Evolutionary conservation across 2,888 invertebrate species (phyloP), one percentile per base, ranked within the genome.

Genomic region (Quadroppia sp.): DNA sequence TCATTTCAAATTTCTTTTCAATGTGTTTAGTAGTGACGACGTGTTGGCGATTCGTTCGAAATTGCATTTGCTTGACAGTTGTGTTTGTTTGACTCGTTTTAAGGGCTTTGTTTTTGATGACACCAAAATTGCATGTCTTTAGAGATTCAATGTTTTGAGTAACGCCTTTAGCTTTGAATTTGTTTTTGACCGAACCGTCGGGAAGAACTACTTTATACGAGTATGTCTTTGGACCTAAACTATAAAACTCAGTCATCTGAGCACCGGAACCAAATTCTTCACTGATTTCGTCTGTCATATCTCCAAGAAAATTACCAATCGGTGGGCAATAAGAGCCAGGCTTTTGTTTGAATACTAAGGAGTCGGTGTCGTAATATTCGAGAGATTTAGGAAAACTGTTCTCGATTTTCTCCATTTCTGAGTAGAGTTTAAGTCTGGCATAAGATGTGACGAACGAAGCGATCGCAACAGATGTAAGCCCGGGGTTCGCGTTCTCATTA

Each of bases 301-400:
- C 80, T 1, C 81, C 80, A 11, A 82, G 73, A 74, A 77, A 30
- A 4, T 3, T 28, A 23, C 13, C 30, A 13, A 28, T 32, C 11
- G 15, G 11, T 23, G 56, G 56, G 2, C 11, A 25, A 23, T 59
- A 80, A 73, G 79, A 78, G 36, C 81, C 82, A 74, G 7, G 30
- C 32, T 36, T 28, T 0, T 71, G 71, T 7, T 78, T 75, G 71
- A 79, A 82, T 42, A 82, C 79, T 4, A 81, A 78, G 0, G 79
- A 80, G 74, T 82, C 82, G 0, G 82, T 83, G 67, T 83, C 82
- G 71, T 77, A 81, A 76, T 83, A 82, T 15, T 82, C 72, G 1
- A 59, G 30, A 13, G 15, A 13, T 2, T 30, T 15, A 6, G 59
- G 30, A 23, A 2, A 13, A 1, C 1, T 3, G 11, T 28, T 28